Conservation (phyloP, 2,113 vertebrate genomes). For the Oncorhynchus tshawytscha region DNA sequence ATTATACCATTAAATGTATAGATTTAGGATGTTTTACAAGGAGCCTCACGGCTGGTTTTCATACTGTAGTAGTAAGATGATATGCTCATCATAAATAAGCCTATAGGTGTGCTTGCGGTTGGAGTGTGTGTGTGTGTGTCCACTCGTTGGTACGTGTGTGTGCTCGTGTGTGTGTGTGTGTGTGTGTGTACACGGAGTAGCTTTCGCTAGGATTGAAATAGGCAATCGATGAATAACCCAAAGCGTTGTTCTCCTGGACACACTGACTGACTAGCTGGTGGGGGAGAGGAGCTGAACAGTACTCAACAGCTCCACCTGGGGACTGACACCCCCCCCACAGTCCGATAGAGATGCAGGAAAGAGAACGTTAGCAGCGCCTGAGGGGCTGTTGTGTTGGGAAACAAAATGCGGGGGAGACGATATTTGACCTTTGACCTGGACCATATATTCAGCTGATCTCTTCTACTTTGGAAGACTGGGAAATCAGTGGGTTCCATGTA, state of each 20-base stretch:
- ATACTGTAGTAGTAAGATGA: background rate
- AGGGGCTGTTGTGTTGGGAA: constrained; percentile 64
- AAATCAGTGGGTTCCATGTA: constrained; percentile 64
- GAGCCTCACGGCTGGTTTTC: background rate
- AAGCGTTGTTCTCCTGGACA: constrained; percentile 55
- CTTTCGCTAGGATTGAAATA: constrained; percentile 59
- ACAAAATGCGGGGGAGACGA: constrained; percentile 55
- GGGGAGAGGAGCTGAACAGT: constrained; percentile 52
- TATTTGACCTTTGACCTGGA: constrained; percentile 60
- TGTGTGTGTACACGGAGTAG: constrained; percentile 51
- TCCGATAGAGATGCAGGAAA: constrained; percentile 51
- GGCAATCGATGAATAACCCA: constrained; percentile 72
- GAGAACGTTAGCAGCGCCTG: constrained; percentile 58
- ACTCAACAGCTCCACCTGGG: constrained; percentile 68
- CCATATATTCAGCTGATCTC: constrained; percentile 62
- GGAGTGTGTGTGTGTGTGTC: background rate
- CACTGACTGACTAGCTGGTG: constrained; percentile 15
- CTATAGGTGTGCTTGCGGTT: no score
- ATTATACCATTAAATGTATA: background rate
- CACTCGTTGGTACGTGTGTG: constrained; percentile 3
- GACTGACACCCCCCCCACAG: constrained; percentile 39
- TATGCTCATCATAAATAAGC: background rate
- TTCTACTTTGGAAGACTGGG: constrained; percentile 61
- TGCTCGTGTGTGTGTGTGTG: constrained; percentile 38
- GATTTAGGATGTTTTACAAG: background rate